Conservation (phyloP, 2,888 invertebrate species). For the Drosophila colorata region DNA sequence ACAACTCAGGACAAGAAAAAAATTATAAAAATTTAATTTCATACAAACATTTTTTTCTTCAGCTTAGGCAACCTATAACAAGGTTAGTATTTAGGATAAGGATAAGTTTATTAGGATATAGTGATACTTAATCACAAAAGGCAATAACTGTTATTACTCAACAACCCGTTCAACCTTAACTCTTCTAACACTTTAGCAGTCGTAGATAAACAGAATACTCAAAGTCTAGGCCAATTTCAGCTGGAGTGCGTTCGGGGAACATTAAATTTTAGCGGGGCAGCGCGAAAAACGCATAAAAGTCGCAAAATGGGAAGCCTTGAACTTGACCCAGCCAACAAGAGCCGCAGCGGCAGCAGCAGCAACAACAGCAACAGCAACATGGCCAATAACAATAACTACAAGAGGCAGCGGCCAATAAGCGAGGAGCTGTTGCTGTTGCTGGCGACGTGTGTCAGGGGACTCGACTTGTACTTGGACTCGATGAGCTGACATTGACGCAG, state of each 20-base stretch:
- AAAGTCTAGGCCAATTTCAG: conserved; percentile 30
- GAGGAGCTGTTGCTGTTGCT: conserved; percentile 31
- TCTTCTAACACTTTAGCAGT: conserved; percentile 28
- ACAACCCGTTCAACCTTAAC: background rate
- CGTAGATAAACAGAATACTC: background rate
- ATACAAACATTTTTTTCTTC: too few relatives aligned
- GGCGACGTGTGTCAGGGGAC: conserved; percentile 63
- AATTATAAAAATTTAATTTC: too few relatives aligned
- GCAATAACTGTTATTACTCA: too few relatives aligned
- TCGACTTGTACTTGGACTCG: conserved; percentile 65
- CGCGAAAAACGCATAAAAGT: conserved; percentile 71
- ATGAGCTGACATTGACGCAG: conserved; percentile 76
- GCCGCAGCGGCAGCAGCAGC: conserved; percentile 34
- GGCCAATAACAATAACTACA: conserved; percentile 72
- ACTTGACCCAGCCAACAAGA: conserved; percentile 70
- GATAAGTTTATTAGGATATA: too few relatives aligned
- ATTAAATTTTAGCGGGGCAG: conserved; percentile 45
- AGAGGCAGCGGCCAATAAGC: conserved; percentile 56
- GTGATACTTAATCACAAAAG: background rate
- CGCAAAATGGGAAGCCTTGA: conserved; percentile 76
- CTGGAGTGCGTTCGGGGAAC: conserved; percentile 38
- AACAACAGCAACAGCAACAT: conserved; percentile 27
- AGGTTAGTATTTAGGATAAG: too few relatives aligned
- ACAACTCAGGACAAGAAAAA: too few relatives aligned
- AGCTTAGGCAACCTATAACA: too few relatives aligned